These are phyloP conservation scores for Oryzias curvinotus DNA, from an alignment of 2,113 vertebrate species.

Conservation along the genomic window DNA sequence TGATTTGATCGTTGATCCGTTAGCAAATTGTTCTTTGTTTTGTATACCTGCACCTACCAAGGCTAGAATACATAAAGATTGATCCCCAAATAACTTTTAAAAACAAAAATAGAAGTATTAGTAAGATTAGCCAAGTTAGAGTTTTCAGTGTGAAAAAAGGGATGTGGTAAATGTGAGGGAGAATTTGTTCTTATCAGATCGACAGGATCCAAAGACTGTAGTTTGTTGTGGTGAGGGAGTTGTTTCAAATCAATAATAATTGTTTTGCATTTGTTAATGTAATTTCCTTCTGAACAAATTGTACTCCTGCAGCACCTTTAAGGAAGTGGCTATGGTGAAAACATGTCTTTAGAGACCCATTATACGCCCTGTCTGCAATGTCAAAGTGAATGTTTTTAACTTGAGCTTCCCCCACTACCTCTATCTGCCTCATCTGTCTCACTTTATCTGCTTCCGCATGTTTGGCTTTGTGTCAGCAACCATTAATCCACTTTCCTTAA, in stretches of 20 bases:
- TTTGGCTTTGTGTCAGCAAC: constrained; percentile 64
- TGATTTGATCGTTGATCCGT: too few relatives aligned
- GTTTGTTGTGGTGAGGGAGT: too few relatives aligned
- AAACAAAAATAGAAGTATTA: too few relatives aligned
- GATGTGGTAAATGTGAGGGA: too few relatives aligned
- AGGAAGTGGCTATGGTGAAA: constrained; percentile 47
- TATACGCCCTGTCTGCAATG: constrained; percentile 55
- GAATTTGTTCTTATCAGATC: too few relatives aligned
- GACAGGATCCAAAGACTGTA: too few relatives aligned
- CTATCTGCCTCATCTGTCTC: constrained; percentile 66
- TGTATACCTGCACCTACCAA: too few relatives aligned
- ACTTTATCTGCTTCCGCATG: constrained; percentile 57
- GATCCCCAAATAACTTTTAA: too few relatives aligned
- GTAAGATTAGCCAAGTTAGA: too few relatives aligned
- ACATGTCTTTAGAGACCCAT: constrained; percentile 63
- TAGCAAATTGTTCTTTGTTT: too few relatives aligned
- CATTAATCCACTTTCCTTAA: constrained; percentile 56
- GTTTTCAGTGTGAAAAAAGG: too few relatives aligned
- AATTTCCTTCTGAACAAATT: constrained; percentile 27
- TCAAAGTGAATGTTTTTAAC: constrained; percentile 62
- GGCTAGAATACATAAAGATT: too few relatives aligned
- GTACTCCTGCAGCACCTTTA: constrained; percentile 34
- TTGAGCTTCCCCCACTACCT: constrained; percentile 59
- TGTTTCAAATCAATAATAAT: background rate
- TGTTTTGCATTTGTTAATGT: constrained; percentile 4